Evolutionary conservation across 2,113 vertebrate species (phyloP).

Genomic region (Donacobius atricapilla): DNA sequence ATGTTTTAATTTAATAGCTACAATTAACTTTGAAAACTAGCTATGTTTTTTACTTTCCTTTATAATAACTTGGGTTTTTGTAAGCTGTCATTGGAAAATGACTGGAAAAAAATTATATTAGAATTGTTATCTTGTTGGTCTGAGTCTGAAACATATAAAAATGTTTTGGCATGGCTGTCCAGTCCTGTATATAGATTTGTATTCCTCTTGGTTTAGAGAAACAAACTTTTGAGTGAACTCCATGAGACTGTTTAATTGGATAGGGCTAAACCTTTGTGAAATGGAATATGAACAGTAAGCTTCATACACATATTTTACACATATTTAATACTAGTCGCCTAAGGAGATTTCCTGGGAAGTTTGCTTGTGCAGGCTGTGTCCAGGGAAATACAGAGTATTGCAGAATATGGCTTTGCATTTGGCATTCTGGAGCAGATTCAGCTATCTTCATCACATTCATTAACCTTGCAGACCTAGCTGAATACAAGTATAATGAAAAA

Average conservation of each 20-base stretch:
- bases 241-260: not conserved
- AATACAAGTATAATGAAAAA: not conserved
- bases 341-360: not conserved
- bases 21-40: not conserved
- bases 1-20: not conserved
- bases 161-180: accelerated
- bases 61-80: not conserved
- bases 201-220: not conserved
- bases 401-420: not conserved
- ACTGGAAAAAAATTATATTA: not conserved
- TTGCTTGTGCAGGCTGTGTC: not conserved
- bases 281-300: not conserved
- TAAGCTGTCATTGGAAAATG: not conserved
- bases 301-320: not conserved
- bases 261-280: not conserved
- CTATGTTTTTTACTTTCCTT: not conserved
- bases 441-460: not conserved
- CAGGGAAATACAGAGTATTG: not conserved
- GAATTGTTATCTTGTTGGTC: not conserved
- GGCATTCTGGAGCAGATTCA: not conserved
- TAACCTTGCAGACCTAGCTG: not conserved
- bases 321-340: not conserved
- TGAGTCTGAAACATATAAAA: not conserved
- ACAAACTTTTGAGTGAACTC: not conserved
- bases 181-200: not conserved